Base-by-base conservation (phyloP, 2,113 vertebrate species). In the Quiscalus mexicanus region DNA sequence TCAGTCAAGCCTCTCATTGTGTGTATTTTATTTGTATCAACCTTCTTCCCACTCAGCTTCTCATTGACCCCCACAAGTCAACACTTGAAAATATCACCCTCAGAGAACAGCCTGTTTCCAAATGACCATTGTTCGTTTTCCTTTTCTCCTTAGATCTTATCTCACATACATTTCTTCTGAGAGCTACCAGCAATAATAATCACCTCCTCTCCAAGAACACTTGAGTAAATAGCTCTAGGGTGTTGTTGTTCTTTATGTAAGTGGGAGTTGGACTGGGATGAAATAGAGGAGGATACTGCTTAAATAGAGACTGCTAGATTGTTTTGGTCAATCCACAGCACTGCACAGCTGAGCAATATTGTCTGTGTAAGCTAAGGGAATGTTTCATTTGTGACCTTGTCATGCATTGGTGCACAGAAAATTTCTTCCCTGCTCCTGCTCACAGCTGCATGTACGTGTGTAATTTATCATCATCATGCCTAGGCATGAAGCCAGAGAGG, bases 131-230 rank as follows among this genome's bases (percentile, higher is more conserved):
- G 44, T 64, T 81, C 44, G 56, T 71, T 76, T 67, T 37, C 1
- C 24, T 59, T 90, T 77, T 93, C 65, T 60, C 49, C 76, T 84
- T 24, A 84, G 35, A 59, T 63, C 35, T 90, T 73, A 91, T 68
- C 55, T 78, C 39, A 35, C 7, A 42, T 5, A 14, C 11, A 50
- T 81, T 67, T 74, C 9, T 89, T 84, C 41, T 45, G 35, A 84
- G 41, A 79, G 55, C 17, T 39, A 73, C 18, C 21, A 69, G 71
- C 21, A 74, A 10, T 35, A 63, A 81, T 24, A 55, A 88, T 33
- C 55, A 33, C 14, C 31, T 37, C 4, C 24, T 60, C 50, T 39
- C 52, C 52, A 59, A 75, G 53, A 87, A 31, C 24, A 33, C 2
- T 12, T 39, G 64, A 91, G 56, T 50, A 67, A 89, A 75, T 22